Base-by-base conservation (phyloP, 2,113 vertebrate species). In the Mohoua ochrocephala region DNA sequence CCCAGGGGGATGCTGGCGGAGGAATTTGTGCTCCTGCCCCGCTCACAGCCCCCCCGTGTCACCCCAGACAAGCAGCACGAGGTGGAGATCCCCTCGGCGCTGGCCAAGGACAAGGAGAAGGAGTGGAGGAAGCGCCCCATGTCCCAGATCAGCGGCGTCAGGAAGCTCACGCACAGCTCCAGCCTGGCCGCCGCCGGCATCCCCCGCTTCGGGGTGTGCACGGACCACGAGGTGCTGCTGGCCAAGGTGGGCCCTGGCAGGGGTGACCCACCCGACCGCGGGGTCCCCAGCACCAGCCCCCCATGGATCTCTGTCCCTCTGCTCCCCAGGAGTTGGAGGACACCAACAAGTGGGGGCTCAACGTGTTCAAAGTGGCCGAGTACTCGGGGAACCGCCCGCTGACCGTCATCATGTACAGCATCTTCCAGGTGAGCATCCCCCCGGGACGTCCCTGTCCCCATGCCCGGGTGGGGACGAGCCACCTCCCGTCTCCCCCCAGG, bases 41-140 rank as follows among this genome's bases (percentile, higher is more conserved):
- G 4, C 74, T 94, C 59, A 94, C 1, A 0, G 4, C 12, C 31
- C 18, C 18, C 8, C 50, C 0, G 7, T 37, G 57, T 52, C 0
- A 27, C 15, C 87, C 41, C 98, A 99, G 99, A 99, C 95, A 99
- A 99, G 95, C 98, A 98, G 95, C 98, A 99, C n/a, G 99, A 99
- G 88, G 98, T 99, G 98, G 99, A 99, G 91, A 98, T 99, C 93
- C 98, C 98, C 91, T 97, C 98, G 5, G 95, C 97, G 0, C 92
- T 94, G 15, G 69, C 92, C 41, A 99, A 98, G 96, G 98, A 99
- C 88, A 99, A 99, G 93, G 98, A 98, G 68, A 92, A 93, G 82
- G 97, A 97, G 93, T 97, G 98, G 82, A 98, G 97, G 90, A 98
- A 98, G 41, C 87, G 86, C 6, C 98, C 98, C 44, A 98, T 99